A percentile compares a stretch with the other conserved stretches of the same genome.
phyloP scores from a whole-genome alignment of 2,113 vertebrate genomes.

The Gavia stellata region DNA sequence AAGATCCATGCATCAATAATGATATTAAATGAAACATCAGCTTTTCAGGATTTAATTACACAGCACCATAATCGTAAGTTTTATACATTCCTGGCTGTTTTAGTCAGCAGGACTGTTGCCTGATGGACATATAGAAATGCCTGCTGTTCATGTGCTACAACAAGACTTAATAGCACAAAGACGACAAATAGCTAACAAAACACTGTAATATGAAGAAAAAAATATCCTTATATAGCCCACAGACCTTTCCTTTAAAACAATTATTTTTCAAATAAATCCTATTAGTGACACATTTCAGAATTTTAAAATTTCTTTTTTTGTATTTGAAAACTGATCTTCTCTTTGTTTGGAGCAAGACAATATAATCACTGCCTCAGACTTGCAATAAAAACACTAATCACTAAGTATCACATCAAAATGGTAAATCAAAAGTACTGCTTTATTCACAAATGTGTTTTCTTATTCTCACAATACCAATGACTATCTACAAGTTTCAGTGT shows the following conservation, averaged over 20 bases:
- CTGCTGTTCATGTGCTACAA: neutral
- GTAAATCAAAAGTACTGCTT: neutral
- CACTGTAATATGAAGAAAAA: neutral
- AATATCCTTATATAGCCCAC: neutral
- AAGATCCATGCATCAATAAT: neutral
- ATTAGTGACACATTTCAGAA: neutral
- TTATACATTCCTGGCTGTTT: neutral
- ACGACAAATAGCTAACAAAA: neutral
- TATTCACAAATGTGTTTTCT: neutral
- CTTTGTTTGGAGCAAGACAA: neutral
- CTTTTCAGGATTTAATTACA: neutral
- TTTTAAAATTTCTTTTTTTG: neutral
- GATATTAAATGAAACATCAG: neutral
- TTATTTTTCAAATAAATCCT: neutral
- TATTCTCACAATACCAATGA: neutral
- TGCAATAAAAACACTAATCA: neutral
- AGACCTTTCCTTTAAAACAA: neutral
- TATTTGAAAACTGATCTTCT: neutral
- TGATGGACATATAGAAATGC: neutral
- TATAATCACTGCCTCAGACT: neutral
- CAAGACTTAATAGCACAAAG: neutral
- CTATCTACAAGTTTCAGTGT: neutral
- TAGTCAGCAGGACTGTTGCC: neutral
- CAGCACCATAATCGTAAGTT: neutral
- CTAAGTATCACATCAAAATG: neutral